phyloP scores from a whole-genome alignment of 2,113 vertebrate genomes.

The Alouatta palliata region DNA sequence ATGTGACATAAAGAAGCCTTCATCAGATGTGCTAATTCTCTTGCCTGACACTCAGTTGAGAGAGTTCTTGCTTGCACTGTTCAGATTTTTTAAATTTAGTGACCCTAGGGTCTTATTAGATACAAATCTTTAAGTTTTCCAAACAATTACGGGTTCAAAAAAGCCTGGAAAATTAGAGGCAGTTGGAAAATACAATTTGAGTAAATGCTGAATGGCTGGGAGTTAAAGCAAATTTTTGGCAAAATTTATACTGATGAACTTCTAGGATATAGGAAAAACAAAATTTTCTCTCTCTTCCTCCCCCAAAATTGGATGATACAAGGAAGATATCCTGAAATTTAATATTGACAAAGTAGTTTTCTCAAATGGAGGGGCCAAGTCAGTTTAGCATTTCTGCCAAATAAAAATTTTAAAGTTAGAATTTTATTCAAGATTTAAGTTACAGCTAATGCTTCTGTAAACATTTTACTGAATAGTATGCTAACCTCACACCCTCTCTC shows the following conservation, averaged over 20 bases:
- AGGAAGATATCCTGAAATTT: not conserved
- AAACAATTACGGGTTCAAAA: not conserved
- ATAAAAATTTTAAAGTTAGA: not conserved
- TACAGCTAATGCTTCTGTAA: slow-evolving; percentile 29
- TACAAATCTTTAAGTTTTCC: not conserved
- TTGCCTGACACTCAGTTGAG: not conserved
- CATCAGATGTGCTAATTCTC: not conserved
- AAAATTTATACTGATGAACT: not conserved
- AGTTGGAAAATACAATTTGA: slow-evolving; percentile 12
- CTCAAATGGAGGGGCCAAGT: not conserved
- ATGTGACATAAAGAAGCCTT: not conserved
- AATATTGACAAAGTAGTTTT: not conserved
- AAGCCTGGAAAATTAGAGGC: not conserved
- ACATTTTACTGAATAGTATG: slow-evolving; percentile 20
- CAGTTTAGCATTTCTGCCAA: not conserved
- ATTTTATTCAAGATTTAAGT: slow-evolving; percentile 16
- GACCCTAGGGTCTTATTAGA: not conserved
- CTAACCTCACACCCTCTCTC: not conserved
- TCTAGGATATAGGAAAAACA: not conserved
- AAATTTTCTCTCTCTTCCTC: not conserved
- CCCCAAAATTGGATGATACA: not conserved
- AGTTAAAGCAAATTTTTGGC: not conserved
- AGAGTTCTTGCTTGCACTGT: not conserved
- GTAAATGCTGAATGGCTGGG: not conserved
- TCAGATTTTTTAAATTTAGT: not conserved